Percentiles rank a stretch among this genome's conserved stretches.
These are phyloP conservation scores for Margarornis squamiger DNA, from an alignment of 2,797 vertebrate genomes.

Conservation along the genomic window DNA sequence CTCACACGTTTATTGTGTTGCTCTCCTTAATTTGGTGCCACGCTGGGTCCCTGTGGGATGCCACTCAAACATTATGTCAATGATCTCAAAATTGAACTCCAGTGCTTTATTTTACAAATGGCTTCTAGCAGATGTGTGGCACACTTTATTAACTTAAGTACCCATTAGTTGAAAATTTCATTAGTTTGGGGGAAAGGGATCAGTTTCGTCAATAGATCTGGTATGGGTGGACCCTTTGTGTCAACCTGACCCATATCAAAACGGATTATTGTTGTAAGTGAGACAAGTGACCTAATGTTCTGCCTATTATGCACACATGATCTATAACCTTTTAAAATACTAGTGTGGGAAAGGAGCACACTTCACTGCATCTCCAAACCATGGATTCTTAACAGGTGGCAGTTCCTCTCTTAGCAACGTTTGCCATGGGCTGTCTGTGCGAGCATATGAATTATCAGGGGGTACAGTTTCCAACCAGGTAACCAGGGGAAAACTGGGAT, in stretches of 20 bases:
- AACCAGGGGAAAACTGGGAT: slow-evolving; percentile 72
- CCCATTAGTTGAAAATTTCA: slow-evolving; percentile 86
- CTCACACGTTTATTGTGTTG: slow-evolving; percentile 80
- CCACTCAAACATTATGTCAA: slow-evolving; percentile 82
- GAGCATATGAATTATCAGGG: slow-evolving; percentile 80
- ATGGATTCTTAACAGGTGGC: slow-evolving; percentile 85
- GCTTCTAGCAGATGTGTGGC: slow-evolving; percentile 82
- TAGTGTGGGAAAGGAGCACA: slow-evolving; percentile 87
- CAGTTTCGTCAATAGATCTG: slow-evolving; percentile 82
- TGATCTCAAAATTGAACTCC: slow-evolving; percentile 79
- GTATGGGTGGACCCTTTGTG: slow-evolving; percentile 83
- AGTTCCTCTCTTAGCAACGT: slow-evolving; percentile 86
- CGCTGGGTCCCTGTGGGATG: slow-evolving; percentile 70
- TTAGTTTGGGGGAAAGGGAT: slow-evolving; percentile 85
- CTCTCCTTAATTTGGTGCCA: slow-evolving; percentile 82
- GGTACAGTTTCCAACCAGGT: slow-evolving; percentile 83
- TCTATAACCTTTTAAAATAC: slow-evolving; percentile 87
- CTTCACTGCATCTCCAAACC: slow-evolving; percentile 77
- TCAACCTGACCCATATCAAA: slow-evolving; percentile 85
- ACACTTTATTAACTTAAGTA: slow-evolving; percentile 88
- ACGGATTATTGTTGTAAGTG: slow-evolving; percentile 88
- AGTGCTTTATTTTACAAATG: slow-evolving; percentile 80
- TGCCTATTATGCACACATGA: slow-evolving; percentile 85
- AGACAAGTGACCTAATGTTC: slow-evolving; percentile 87
- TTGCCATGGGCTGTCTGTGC: slow-evolving; percentile 74